Evolutionary conservation across 1,140 invertebrate genomes (phyloP).

Genomic region (Ericerus pela): DNA sequence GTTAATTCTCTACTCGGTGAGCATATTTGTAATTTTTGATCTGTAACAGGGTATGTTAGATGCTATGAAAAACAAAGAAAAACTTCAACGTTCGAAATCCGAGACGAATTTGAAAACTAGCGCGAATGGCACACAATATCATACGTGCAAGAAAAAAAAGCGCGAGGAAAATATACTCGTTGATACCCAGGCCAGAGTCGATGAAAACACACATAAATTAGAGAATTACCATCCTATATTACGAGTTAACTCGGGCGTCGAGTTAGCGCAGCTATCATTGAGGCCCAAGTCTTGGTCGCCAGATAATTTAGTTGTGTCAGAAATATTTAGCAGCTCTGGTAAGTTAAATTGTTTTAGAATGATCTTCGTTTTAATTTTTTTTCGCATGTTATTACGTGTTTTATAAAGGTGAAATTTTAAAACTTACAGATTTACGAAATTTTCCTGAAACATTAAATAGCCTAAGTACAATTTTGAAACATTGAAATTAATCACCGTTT

Average conservation of each 20-base stretch:
- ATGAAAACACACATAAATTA: not conserved
- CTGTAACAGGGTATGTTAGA: conserved; percentile 77
- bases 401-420: no score
- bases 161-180: conserved; percentile 8
- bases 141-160: conserved; percentile 1
- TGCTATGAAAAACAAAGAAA: conserved; percentile 91
- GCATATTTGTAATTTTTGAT: no score
- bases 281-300: conserved; percentile 72
- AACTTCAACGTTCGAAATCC: conserved; percentile 77
- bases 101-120: conserved; percentile 73
- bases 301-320: conserved; percentile 43
- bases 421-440: no score
- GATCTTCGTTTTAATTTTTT: not conserved
- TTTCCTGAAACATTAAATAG: no score
- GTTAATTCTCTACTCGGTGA: no score
- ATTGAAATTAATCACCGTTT: no score
- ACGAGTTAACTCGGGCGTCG: conserved; percentile 19
- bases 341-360: conserved; percentile 1
- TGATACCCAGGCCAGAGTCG: not conserved
- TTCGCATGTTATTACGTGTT: no score
- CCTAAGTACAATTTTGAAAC: no score
- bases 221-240: not conserved
- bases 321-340: conserved; percentile 29
- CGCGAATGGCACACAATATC: not conserved
- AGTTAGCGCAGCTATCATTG: conserved; percentile 24